Evolutionary conservation across 2,888 invertebrate species (phyloP).

Genomic region (Noctua janthe): DNA sequence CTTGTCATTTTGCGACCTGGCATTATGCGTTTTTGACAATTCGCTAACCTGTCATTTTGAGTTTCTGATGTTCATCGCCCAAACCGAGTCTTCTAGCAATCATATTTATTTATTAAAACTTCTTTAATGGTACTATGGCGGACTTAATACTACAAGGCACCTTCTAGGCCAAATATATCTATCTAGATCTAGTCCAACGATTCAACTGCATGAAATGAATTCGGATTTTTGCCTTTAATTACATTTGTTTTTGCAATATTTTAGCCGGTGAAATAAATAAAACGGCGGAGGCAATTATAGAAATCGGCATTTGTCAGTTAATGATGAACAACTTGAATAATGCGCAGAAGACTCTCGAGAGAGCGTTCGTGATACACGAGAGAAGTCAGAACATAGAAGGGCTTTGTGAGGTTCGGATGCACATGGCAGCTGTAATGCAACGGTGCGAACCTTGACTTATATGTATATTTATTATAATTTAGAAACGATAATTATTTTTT

Average conservation of each 20-base stretch:
- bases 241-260: constrained; percentile 33
- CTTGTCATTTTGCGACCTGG: too few species aligned
- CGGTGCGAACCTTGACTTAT: constrained; percentile 73
- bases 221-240: not conserved
- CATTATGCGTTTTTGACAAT: too few species aligned
- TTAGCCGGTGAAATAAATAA: constrained; percentile 85
- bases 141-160: not conserved
- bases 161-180: not conserved
- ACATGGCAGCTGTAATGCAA: constrained; percentile 89
- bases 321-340: constrained; percentile 85
- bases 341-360: constrained; percentile 87
- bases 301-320: constrained; percentile 89
- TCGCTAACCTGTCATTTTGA: too few species aligned
- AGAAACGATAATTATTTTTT: not conserved
- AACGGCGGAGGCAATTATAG: constrained; percentile 88
- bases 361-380: constrained; percentile 84
- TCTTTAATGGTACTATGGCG: not conserved
- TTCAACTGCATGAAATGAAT: not conserved
- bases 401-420: constrained; percentile 88
- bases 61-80: too few species aligned
- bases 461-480: not conserved
- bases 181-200: not conserved
- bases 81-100: not conserved
- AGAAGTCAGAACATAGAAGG: constrained; percentile 81
- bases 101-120: not conserved